phyloP scores from a whole-genome alignment of 1,140 invertebrate genomes.

The Dendrolimus kikuchii region DNA sequence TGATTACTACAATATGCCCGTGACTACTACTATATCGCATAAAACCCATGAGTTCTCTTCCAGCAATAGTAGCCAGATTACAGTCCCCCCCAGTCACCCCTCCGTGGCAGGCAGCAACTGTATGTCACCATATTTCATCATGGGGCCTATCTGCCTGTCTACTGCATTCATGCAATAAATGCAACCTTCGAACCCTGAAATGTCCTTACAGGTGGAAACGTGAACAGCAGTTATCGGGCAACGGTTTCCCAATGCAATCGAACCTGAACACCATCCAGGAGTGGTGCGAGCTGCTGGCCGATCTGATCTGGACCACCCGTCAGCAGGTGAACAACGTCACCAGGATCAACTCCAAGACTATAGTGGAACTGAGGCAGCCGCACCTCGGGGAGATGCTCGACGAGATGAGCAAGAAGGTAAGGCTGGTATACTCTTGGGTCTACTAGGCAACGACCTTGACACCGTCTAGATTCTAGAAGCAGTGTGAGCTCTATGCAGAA shows the following conservation, averaged over 20 bases:
- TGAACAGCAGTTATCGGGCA: constrained; percentile 93
- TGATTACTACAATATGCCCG: too few species aligned
- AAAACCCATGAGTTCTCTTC: too few species aligned
- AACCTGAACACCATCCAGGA: constrained; percentile 93
- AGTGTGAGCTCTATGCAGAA: background rate
- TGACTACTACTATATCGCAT: too few species aligned
- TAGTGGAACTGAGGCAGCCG: constrained; percentile 44
- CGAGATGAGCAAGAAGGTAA: constrained; percentile 57
- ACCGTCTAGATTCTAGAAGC: too few species aligned
- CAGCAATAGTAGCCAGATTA: too few species aligned
- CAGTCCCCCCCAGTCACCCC: too few species aligned
- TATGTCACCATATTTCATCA: too few species aligned
- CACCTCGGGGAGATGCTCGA: constrained; percentile 56
- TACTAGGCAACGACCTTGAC: background rate
- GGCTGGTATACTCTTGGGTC: background rate
- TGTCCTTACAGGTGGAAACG: constrained; percentile 84
- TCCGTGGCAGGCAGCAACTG: too few species aligned
- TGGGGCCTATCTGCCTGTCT: too few species aligned
- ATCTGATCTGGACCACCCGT: constrained; percentile 90
- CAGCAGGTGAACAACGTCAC: constrained; percentile 76
- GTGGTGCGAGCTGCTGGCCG: constrained; percentile 93
- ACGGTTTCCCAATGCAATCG: constrained; percentile 88
- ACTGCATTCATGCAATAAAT: too few species aligned
- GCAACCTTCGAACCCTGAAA: too few species aligned
- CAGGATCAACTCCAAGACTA: constrained; percentile 46